phyloP scores from a whole-genome alignment of 2,888 invertebrate genomes.

The Malthinus seriepunctatus region DNA sequence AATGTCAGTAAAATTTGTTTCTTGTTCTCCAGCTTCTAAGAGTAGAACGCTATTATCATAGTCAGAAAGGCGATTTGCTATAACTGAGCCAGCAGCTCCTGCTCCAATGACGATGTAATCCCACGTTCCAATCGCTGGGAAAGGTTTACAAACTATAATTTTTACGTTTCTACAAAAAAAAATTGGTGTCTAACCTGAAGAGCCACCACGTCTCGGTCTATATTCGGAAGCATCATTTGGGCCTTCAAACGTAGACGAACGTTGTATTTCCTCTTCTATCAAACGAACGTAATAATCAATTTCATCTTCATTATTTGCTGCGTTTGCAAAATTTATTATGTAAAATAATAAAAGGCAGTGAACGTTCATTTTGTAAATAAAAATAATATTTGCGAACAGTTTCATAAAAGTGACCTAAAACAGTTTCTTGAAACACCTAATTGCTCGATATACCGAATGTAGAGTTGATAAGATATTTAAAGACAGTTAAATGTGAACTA shows the following conservation, averaged over 20 bases:
- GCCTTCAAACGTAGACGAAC: background rate
- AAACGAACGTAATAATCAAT: slow-evolving; percentile 11
- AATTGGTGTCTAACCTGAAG: background rate
- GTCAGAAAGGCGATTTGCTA: slow-evolving; percentile 67
- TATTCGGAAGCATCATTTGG: slow-evolving; percentile 8
- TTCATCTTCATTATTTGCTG: background rate
- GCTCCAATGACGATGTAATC: slow-evolving; percentile 72
- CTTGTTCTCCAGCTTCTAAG: slow-evolving; percentile 62
- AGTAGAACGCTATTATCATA: slow-evolving; percentile 68
- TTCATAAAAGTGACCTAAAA: no score
- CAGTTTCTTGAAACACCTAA: no score
- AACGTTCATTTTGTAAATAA: no score
- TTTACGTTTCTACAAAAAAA: no score
- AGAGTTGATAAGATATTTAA: no score
- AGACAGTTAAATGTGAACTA: no score
- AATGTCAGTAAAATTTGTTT: slow-evolving; percentile 15
- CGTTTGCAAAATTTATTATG: no score
- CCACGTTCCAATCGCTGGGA: slow-evolving; percentile 47
- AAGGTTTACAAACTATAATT: no score
- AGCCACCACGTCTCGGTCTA: background rate
- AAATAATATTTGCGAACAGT: no score
- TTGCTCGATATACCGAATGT: no score
- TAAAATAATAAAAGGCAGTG: no score
- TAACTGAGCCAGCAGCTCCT: slow-evolving; percentile 67
- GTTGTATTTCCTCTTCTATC: slow-evolving; percentile 3